Evolutionary conservation across 2,113 vertebrate species (phyloP).

Genomic region (Xenopus tropicalis): UCB_Xtro_10.0 CM004450.2:82801001-82801500

Average conservation of each 20-base stretch:
- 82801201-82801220: neutral
- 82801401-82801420: slow-evolving; percentile 87
- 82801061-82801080: neutral
- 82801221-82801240: too few relatives aligned
- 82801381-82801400: slow-evolving; percentile 97
- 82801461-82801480: too few relatives aligned
- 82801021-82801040: neutral
- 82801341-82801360: slow-evolving; percentile 58
- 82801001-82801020: neutral
- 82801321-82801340: neutral
- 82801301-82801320: too few relatives aligned
- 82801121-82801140: neutral
- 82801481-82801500: too few relatives aligned
- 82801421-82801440: too few relatives aligned
- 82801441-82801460: too few relatives aligned
- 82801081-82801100: slow-evolving; percentile 7
- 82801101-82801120: slow-evolving; percentile 6
- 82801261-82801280: too few relatives aligned
- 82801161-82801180: too few relatives aligned
- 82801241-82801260: too few relatives aligned
- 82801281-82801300: too few relatives aligned
- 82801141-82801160: too few relatives aligned
- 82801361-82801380: slow-evolving; percentile 89
- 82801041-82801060: neutral
- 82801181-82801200: neutral